Evolutionary conservation across 2,797 vertebrate genomes (phyloP).

Genomic region (Sebastiscus albofasciatus): DNA sequence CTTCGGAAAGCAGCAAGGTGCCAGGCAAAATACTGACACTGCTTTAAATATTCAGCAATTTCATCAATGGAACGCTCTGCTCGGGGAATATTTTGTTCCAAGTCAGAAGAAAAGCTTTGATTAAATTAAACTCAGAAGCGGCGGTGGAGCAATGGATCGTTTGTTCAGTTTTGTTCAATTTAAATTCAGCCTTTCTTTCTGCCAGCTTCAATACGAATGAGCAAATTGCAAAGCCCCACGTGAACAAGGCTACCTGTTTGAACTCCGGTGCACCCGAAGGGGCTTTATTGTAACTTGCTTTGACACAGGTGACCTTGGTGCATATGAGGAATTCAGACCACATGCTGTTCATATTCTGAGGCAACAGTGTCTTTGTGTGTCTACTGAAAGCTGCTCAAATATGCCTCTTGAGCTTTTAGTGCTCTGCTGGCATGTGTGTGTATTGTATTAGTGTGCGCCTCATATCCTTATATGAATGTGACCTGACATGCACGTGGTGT

Average conservation of each 20-base stretch:
- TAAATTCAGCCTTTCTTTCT: neutral
- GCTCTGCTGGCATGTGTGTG: neutral
- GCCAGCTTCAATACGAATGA: neutral
- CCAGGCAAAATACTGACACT: constrained; percentile 4
- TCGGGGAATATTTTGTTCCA: constrained; percentile 14
- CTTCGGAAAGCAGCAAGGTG: constrained; percentile 8
- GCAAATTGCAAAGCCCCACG: neutral
- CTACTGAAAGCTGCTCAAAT: neutral
- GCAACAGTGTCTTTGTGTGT: constrained; percentile 6
- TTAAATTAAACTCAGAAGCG: neutral
- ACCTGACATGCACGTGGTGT: neutral
- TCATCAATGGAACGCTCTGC: neutral
- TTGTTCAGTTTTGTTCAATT: neutral
- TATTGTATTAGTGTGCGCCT: neutral
- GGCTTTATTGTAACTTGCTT: constrained; percentile 10
- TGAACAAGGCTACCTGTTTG: neutral
- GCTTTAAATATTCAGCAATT: constrained; percentile 32
- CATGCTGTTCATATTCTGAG: constrained; percentile 12
- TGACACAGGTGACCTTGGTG: constrained; percentile 24
- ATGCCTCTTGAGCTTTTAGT: neutral
- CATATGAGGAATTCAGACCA: constrained; percentile 9
- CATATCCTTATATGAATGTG: neutral
- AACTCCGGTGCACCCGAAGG: neutral
- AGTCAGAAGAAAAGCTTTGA: constrained; percentile 21
- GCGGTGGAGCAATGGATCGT: neutral